Base-by-base conservation (phyloP, 2,797 vertebrate genomes). In the Cichlasoma orientale region DNA sequence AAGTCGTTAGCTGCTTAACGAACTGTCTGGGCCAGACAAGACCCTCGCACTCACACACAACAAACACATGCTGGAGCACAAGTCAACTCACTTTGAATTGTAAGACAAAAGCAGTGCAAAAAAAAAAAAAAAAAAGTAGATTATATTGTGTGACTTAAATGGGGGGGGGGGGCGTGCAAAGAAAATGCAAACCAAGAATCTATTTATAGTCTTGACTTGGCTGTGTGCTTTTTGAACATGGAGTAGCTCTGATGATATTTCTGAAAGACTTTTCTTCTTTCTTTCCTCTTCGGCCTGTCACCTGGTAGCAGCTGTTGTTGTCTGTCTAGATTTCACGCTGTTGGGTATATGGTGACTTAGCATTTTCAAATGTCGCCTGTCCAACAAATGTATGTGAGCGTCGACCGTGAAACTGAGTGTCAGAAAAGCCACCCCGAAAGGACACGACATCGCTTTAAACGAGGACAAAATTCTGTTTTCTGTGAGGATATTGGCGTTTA, bases 351-450 rank as follows among this genome's bases (percentile, higher is more conserved):
- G 78, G 69, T 85, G 82, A 88, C 83, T 85, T 77, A 83, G 72
- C 79, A 82, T 86, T 85, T 91, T 84, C 56, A 86, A 90, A 88
- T 87, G 74, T 87, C 86, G 68, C 59, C 77, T 72, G 55, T 78
- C 76, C 36, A 79, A 76, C 54, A 74, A 71, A 79, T 27, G 57
- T 78, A 29, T 59, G 55, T 69, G 77, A 87, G 84, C 72, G 78
- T 52, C 52, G 73, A 77, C 53, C 3, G 8, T 78, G 76, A 87
- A 83, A 61, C 56, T 2, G 19, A 79, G 19, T 25, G 52, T 75
- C 70, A 84, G 72, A 81, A 74, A 82, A 47, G 41, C 57, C 54
- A 54, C 66, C 31, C 70, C 4, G 6, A 84, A 82, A 86, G 56
- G 75, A 84, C 57, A 74, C 9, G 18, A 53, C 31, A 70, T 54